Conservation (phyloP, 2,888 invertebrate genomes). For the Plebejus anna region DNA sequence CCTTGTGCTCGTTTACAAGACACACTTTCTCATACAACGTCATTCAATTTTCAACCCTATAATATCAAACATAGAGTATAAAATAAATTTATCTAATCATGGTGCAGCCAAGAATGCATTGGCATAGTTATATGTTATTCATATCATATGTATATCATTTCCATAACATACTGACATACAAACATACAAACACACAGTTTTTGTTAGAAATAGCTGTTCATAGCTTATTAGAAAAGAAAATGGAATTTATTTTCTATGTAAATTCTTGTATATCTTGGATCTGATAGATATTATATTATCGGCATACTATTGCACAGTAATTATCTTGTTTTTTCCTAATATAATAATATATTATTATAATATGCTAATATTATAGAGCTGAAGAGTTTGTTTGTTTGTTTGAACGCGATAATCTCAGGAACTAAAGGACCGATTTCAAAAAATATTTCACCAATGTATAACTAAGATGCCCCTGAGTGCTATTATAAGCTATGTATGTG, state of each 20-base stretch:
- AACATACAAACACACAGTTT: slow-evolving; percentile 3
- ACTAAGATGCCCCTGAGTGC: too few relatives aligned
- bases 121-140: slow-evolving; percentile 2
- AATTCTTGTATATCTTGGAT: not conserved
- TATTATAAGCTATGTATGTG: too few relatives aligned
- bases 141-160: slow-evolving; percentile 5
- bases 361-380: too few relatives aligned
- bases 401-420: too few relatives aligned
- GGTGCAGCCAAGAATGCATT: not conserved
- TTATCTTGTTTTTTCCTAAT: too few relatives aligned
- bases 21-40: not conserved
- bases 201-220: not conserved
- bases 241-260: not conserved
- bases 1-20: not conserved
- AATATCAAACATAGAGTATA: not conserved
- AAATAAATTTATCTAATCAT: not conserved
- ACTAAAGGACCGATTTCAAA: too few relatives aligned
- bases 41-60: not conserved
- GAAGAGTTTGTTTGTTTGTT: too few relatives aligned
- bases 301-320: too few relatives aligned
- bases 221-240: not conserved
- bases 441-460: too few relatives aligned
- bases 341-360: too few relatives aligned
- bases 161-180: slow-evolving; percentile 14
- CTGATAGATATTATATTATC: too few relatives aligned